A percentile compares a stretch with the other conserved stretches of the same genome.
Evolutionary conservation across 2,797 vertebrate species (phyloP).

Genomic region (Lacerta agilis): DNA sequence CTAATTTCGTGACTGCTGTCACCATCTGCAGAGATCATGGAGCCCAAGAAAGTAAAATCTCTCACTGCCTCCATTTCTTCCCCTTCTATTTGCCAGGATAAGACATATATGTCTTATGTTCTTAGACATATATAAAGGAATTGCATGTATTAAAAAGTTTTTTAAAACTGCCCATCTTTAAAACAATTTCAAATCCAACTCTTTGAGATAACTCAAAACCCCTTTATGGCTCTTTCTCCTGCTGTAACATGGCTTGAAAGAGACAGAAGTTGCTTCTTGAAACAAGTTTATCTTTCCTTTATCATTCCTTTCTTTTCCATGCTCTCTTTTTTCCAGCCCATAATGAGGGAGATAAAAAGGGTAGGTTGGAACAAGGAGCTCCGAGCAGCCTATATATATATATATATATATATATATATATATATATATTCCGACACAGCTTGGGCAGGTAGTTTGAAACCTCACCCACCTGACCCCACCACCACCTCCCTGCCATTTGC

Average conservation of each 20-base stretch:
- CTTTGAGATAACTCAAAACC: background rate
- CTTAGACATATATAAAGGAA: too few relatives aligned
- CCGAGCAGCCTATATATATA: background rate
- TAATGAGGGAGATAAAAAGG: background rate
- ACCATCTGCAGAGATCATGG: too few relatives aligned
- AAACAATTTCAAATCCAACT: too few relatives aligned
- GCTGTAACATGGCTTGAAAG: background rate
- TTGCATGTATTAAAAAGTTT: too few relatives aligned
- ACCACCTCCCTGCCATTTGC: background rate
- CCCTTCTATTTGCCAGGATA: too few relatives aligned
- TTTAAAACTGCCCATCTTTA: too few relatives aligned
- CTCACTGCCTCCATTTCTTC: too few relatives aligned
- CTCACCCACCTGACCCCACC: slow-evolving; percentile 30
- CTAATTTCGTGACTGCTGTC: too few relatives aligned
- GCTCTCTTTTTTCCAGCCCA: background rate
- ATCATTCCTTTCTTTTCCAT: fast-evolving
- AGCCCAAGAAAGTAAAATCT: too few relatives aligned
- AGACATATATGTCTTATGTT: too few relatives aligned
- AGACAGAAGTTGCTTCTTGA: background rate
- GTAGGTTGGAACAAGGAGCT: fast-evolving
- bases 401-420: slow-evolving; percentile 14
- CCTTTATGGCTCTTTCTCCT: background rate
- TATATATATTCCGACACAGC: background rate
- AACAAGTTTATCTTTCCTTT: background rate
- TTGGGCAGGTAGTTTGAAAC: slow-evolving; percentile 14